Evolutionary conservation across 2,888 invertebrate species (phyloP).

Genomic region (Acronicta psi): DNA sequence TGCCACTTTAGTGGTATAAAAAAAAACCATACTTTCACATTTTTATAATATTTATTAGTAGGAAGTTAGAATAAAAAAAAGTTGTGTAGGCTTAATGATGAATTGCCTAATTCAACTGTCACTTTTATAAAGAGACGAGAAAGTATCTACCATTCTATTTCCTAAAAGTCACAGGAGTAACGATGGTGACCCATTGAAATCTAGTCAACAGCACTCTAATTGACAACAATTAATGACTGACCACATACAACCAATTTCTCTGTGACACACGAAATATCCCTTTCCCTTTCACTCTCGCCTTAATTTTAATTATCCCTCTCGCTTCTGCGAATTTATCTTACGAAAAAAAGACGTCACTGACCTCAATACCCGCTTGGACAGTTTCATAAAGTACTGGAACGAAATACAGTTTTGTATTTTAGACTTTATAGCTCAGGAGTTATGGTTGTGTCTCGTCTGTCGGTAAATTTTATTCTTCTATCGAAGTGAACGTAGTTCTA

Average conservation of each 20-base stretch:
- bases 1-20: too few species aligned
- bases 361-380: constrained; percentile 75
- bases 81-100: too few species aligned
- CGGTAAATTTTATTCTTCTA: constrained; percentile 39
- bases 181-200: constrained; percentile 17
- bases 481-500: constrained; percentile 50
- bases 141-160: too few species aligned
- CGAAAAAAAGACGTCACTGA: constrained; percentile 86
- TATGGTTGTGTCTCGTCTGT: constrained; percentile 53
- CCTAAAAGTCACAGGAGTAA: constrained; percentile 1
- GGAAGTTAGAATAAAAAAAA: too few species aligned
- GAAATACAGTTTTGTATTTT: constrained; percentile 5
- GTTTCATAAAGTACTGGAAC: constrained; percentile 41
- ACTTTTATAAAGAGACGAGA: too few species aligned
- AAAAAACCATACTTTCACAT: too few species aligned
- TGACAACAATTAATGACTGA: constrained; percentile 64
- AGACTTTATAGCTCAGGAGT: constrained; percentile 7
- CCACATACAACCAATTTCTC: constrained; percentile 67
- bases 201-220: constrained; percentile 29
- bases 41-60: too few species aligned
- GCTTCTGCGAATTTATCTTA: constrained; percentile 75
- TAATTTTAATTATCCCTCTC: constrained; percentile 62
- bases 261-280: constrained; percentile 49
- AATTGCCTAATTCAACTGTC: too few species aligned
- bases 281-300: constrained; percentile 58